Evolutionary conservation across 2,113 vertebrate genomes (phyloP).

Genomic region (Holacanthus passer): DNA sequence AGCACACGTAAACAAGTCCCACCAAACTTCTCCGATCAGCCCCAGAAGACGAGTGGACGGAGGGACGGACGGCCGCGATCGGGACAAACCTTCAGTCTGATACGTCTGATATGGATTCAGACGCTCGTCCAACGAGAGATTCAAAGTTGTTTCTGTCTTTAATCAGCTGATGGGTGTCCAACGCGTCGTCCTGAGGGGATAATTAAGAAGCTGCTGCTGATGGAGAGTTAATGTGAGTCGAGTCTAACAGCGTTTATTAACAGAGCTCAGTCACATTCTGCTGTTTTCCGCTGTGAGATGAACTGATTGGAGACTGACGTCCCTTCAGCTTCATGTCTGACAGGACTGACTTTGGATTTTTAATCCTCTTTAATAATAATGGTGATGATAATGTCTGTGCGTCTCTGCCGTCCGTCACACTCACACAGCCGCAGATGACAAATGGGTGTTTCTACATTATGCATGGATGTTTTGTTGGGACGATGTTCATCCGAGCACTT

Average conservation of each 20-base stretch:
- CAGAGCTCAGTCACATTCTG: not conserved
- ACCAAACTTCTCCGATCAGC: not conserved
- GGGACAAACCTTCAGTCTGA: constrained; percentile 1
- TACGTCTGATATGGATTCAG: constrained; percentile 26
- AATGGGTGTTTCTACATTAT: constrained; percentile 63
- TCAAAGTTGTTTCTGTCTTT: constrained; percentile 36
- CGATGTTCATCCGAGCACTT: constrained; percentile 48
- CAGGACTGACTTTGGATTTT: not conserved
- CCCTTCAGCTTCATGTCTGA: no score
- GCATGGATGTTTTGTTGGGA: constrained; percentile 62
- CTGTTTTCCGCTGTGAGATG: no score
- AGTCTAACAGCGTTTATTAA: constrained; percentile 24
- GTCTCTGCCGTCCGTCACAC: not conserved
- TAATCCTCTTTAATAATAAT: no score
- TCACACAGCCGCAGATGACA: constrained; percentile 10
- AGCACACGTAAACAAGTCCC: not conserved
- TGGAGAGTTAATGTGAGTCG: constrained; percentile 20
- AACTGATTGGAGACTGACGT: no score
- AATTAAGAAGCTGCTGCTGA: constrained; percentile 54
- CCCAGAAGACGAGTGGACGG: not conserved
- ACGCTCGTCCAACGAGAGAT: constrained; percentile 38
- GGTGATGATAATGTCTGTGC: no score
- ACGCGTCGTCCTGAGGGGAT: constrained; percentile 47
- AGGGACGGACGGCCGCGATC: not conserved
- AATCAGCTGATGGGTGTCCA: constrained; percentile 59